These are phyloP conservation scores for Euwallacea fornicatus DNA, from an alignment of 1,140 invertebrate species.

Conservation along the genomic window DNA sequence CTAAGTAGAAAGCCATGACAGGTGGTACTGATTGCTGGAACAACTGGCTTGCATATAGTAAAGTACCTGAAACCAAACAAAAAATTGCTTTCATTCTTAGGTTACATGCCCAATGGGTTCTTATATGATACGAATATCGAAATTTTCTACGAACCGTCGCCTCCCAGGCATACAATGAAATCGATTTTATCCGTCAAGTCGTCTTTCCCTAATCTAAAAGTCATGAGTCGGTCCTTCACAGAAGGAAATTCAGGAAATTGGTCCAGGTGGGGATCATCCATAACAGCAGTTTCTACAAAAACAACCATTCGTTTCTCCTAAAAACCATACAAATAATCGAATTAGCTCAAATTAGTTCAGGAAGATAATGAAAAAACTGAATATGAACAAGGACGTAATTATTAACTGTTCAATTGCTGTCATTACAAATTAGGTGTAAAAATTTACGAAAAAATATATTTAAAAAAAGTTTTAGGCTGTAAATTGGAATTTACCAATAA, in stretches of 20 bases:
- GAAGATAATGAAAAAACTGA: no score
- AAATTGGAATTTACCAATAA: no score
- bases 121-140: neutral
- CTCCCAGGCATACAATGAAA: conserved; percentile 94
- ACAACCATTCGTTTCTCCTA: conserved; percentile 94
- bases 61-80: conserved; percentile 57
- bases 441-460: no score
- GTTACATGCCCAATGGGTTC: no score
- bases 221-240: conserved; percentile 83
- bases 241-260: conserved; percentile 70
- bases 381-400: no score
- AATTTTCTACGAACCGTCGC: conserved; percentile 70
- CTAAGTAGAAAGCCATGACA: conserved; percentile 97
- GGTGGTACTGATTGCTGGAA: conserved; percentile 96
- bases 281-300: conserved; percentile 86
- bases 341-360: no score
- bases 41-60: conserved; percentile 90
- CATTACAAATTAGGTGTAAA: no score
- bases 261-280: conserved; percentile 77
- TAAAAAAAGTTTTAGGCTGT: no score
- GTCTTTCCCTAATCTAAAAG: conserved; percentile 86
- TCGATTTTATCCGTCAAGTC: conserved; percentile 93
- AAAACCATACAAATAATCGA: no score
- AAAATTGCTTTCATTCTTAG: neutral
- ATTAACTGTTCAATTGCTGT: no score